Conservation (phyloP, 2,113 vertebrate species). For the Opisthocomus hoazin region DNA sequence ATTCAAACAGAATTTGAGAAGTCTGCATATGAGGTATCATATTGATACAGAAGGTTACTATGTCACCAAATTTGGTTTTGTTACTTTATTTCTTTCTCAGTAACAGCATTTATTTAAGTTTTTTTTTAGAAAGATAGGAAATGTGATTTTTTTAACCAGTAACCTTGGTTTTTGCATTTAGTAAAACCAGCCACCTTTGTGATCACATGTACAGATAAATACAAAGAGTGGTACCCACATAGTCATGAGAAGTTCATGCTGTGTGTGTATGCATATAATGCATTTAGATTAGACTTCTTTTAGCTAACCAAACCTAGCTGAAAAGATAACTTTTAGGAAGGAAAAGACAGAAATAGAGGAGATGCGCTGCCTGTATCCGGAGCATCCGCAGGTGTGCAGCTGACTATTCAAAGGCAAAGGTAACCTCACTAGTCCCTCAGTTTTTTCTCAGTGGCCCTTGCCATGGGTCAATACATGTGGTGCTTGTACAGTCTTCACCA, state of each 20-base stretch:
- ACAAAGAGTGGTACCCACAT: not conserved
- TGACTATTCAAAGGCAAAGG: not conserved
- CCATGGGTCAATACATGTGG: accelerated
- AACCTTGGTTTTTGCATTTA: not conserved
- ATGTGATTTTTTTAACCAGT: not conserved
- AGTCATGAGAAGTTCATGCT: not conserved
- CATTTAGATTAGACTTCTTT: not conserved
- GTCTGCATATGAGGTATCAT: constrained; percentile 3
- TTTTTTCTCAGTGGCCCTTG: not conserved
- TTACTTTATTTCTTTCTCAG: not conserved
- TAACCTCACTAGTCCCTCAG: not conserved
- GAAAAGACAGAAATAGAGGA: not conserved
- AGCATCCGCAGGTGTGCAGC: not conserved
- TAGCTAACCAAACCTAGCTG: not conserved
- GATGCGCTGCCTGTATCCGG: not conserved
- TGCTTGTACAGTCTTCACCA: not conserved
- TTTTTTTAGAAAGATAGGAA: not conserved
- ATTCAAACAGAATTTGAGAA: constrained; percentile 37
- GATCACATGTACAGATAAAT: not conserved
- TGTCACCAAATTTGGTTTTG: not conserved
- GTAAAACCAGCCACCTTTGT: not conserved
- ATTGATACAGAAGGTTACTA: constrained; percentile 17
- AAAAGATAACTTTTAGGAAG: not conserved
- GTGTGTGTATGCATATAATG: not conserved
- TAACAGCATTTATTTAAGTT: not conserved